Base-by-base conservation (phyloP, 2,888 invertebrate genomes). In the Aradus depressus region DNA sequence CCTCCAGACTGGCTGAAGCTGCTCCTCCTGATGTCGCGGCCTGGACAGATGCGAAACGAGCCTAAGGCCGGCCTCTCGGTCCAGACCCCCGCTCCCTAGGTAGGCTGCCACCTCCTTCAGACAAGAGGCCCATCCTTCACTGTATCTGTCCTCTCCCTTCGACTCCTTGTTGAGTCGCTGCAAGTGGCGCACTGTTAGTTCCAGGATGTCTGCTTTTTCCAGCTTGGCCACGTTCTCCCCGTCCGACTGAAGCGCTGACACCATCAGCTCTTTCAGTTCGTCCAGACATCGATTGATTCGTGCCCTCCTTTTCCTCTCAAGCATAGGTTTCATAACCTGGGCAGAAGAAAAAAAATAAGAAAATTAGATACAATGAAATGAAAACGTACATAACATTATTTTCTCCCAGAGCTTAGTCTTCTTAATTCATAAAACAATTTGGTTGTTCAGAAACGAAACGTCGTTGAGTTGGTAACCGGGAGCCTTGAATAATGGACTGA, bases 91-190 rank as follows among this genome's bases (percentile, higher is more conserved):
- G 37, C 50, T 50, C 5, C 43, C 42, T 52, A 76, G 65, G 61
- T 73, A 75, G 54, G 72, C 70, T n/a, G 73, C 72, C 43, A 77
- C 76, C 65, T 76, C 76, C 55, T 73, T 71, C 45, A 75, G 75
- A 63, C 76, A 76, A 61, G 74, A 73, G n/a, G 73, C 70, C 65
- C 74, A 76, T 23, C 77, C 76, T 25, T 72, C 73, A 39, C 72
- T 66, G 42, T 55, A 55, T 26, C 53, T 53, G 45, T 32, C 25
- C 6, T 44, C 21, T 10, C 23, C 42, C 6, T 6, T 22, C 21
- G n/a, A 18, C 35, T 34, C 16, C 61, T 58, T 10, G 19, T 63
- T 59, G 23, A 69, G 62, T 52, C 65, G 67, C 57, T 68, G 68
- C 25, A 70, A 60, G 54, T 70, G 69, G 14, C 66, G 62, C 3